Evolutionary conservation across 2,888 invertebrate genomes (phyloP), one percentile per base, ranked within the genome.

Genomic region (Amorpha juglandis): DNA sequence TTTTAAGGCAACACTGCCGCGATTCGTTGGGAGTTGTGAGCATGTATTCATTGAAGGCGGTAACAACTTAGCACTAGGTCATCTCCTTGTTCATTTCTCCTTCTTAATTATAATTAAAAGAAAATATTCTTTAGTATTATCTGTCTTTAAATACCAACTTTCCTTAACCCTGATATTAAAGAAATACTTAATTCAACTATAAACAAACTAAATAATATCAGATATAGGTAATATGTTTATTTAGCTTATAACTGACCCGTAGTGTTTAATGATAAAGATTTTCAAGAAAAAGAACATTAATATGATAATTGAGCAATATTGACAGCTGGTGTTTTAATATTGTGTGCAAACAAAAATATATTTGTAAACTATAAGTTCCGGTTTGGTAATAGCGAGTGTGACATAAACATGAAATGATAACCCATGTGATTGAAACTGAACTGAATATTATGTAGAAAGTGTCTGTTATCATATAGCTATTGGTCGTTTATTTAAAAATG

Each of bases 381-480:
- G 42, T 58, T 58, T 19, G 42, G 42, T 42, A 42, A 58, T 42
- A 38, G 38, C 19, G 19, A 58, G 42, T 58, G 16, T 42, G 42
- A n/a, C 12, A 6, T 38, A 42, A 42, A 42, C 58, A 53, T 12
- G 8, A 8, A 58, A 19, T 58, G 42, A 42, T 42, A 55, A 55
- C 55, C 55, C 38, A 12, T 63, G 73, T 66, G 77, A 78, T 78
- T 77, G 78, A 70, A 67, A 74, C 68, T 67, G 69, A 63, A 42
- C 58, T 58, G 58, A 58, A 58, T 38, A 42, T 58, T 38, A 16
- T 58, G 38, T 58, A 19, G 58, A 58, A 58, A 58, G 58, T 27
- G 14, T 53, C 35, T 53, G 53, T 58, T 58, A 58, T 58, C 58
- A 38, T 42, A 38, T 58, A 58, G 42, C 42, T 38, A 19, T 42